These are phyloP conservation scores for Brachyalestes nurse DNA, from an alignment of 2,797 vertebrate genomes.

Conservation along the genomic window DNA sequence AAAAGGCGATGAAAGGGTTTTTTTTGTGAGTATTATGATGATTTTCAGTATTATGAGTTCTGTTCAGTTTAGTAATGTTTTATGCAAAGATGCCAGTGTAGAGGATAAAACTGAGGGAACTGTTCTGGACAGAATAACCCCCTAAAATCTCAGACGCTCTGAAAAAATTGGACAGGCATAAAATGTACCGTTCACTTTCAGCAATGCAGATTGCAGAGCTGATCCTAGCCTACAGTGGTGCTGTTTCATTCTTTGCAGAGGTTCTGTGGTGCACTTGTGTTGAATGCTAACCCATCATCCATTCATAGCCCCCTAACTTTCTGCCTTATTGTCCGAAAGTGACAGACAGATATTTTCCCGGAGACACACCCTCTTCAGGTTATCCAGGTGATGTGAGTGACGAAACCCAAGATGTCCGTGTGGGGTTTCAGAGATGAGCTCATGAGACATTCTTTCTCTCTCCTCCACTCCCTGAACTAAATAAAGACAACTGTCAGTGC, in stretches of 20 bases:
- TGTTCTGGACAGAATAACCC: too few relatives aligned
- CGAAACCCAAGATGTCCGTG: constrained; percentile 29
- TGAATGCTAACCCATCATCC: constrained; percentile 10
- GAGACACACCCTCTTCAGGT: constrained; percentile 29
- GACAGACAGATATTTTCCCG: constrained; percentile 18
- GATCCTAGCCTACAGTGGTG: background rate
- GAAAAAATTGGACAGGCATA: background rate
- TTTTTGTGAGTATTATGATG: too few relatives aligned
- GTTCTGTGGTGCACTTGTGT: constrained; percentile 1
- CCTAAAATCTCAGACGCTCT: too few relatives aligned
- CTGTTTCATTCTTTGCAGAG: background rate
- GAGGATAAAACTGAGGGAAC: too few relatives aligned
- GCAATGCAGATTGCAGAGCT: too few relatives aligned
- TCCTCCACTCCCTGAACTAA: constrained; percentile 23
- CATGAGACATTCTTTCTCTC: constrained; percentile 44
- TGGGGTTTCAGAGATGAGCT: constrained; percentile 55
- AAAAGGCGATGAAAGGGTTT: too few relatives aligned
- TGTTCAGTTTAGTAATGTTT: background rate
- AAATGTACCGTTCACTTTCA: too few relatives aligned
- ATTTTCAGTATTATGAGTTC: too few relatives aligned
- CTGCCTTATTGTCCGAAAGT: constrained; percentile 23
- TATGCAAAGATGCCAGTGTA: too few relatives aligned
- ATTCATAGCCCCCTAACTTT: constrained; percentile 21
- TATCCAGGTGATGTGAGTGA: constrained; percentile 40
- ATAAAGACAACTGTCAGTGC: constrained; percentile 22